A percentile compares a stretch with the other conserved stretches of the same genome.
phyloP scores from a whole-genome alignment of 2,888 invertebrate species.

The Dichetophora obliterata region DNA sequence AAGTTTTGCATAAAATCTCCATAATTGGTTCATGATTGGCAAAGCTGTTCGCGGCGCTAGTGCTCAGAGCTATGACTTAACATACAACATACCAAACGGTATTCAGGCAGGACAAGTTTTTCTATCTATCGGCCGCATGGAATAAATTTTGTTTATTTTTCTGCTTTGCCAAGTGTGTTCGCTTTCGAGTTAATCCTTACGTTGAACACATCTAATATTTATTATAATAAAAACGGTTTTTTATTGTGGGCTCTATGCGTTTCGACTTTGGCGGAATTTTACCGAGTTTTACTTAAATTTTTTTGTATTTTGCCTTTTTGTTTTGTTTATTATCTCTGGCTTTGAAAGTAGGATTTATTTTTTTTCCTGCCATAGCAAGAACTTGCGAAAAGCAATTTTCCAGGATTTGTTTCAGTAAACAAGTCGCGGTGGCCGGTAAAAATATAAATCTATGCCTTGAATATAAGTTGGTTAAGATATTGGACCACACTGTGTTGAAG shows the following conservation, averaged over 20 bases:
- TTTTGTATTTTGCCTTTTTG: background rate
- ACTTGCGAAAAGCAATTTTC: constrained; percentile 36
- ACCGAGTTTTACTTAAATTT: background rate
- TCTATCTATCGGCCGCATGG: constrained; percentile 5
- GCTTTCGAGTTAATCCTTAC: constrained; percentile 24
- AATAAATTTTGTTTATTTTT: constrained; percentile 28
- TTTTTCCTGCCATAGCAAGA: background rate
- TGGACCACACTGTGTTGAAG: background rate
- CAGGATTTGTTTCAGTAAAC: constrained; percentile 38
- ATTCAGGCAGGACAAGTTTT: constrained; percentile 18
- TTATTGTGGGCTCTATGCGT: constrained; percentile 6
- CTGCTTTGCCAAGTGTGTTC: constrained; percentile 1
- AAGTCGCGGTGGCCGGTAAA: constrained; percentile 23
- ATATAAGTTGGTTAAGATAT: constrained; percentile 23
- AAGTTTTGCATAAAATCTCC: constrained; percentile 55
- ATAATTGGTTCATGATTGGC: constrained; percentile 59
- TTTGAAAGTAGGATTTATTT: background rate
- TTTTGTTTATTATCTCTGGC: background rate
- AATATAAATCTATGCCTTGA: constrained; percentile 17
- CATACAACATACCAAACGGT: background rate
- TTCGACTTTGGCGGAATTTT: constrained; percentile 15
- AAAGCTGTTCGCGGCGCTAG: constrained; percentile 10
- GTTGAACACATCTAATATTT: constrained; percentile 23
- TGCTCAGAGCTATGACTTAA: background rate
- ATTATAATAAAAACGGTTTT: constrained; percentile 25